Percentiles rank a stretch among this genome's conserved stretches.
Conservation (phyloP, 2,888 invertebrate genomes). For the Tenthredo notha region DNA sequence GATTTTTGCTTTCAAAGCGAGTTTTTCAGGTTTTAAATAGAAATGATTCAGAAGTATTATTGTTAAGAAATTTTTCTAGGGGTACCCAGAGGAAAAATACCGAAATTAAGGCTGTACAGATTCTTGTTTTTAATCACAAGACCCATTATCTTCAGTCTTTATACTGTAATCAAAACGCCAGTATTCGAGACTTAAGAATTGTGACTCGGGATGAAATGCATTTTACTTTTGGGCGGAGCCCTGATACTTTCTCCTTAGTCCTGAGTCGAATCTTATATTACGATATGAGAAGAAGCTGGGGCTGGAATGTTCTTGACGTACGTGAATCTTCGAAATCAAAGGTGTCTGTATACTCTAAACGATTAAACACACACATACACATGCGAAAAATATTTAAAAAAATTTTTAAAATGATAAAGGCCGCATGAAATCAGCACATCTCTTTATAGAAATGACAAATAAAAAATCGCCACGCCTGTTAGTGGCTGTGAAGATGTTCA, state of each 20-base stretch:
- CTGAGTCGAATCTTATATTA: constrained; percentile 15
- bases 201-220: constrained; percentile 64
- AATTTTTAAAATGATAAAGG: neutral
- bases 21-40: neutral
- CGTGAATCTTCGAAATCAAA: neutral
- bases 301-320: neutral
- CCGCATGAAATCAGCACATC: neutral
- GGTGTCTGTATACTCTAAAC: neutral
- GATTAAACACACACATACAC: neutral
- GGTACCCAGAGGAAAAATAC: neutral
- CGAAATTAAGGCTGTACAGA: neutral
- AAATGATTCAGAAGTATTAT: neutral
- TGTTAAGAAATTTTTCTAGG: neutral
- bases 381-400: neutral
- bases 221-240: constrained; percentile 64
- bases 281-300: neutral
- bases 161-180: neutral
- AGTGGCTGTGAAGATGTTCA: neutral
- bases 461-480: neutral
- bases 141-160: constrained; percentile 22
- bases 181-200: constrained; percentile 2
- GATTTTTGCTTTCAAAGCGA: neutral
- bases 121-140: constrained; percentile 14
- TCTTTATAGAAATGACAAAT: neutral
- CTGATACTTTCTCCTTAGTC: constrained; percentile 57